These are phyloP conservation scores for Sturnus vulgaris DNA, from an alignment of 2,113 vertebrate genomes.

Conservation along the genomic window DNA sequence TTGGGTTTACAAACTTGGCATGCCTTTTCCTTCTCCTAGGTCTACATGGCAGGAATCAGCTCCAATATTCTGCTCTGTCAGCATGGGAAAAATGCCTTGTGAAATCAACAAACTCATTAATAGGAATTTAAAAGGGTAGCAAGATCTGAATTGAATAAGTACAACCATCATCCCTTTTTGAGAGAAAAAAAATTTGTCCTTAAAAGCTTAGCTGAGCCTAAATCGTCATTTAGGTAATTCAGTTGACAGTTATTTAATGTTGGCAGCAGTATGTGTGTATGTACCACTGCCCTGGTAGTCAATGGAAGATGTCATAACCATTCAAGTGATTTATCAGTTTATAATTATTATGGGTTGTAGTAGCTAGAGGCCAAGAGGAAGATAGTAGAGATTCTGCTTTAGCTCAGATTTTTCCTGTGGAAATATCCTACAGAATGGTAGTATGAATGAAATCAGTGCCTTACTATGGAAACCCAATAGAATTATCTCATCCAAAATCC, in stretches of 20 bases:
- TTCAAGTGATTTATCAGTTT: conserved; percentile 55
- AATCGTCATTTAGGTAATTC: conserved; percentile 43
- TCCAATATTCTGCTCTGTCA: background rate
- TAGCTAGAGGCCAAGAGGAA: conserved; percentile 25
- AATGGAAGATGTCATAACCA: conserved; percentile 48
- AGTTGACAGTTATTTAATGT: conserved; percentile 39
- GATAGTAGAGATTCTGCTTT: conserved; percentile 40
- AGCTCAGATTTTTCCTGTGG: conserved; percentile 30
- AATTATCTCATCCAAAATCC: conserved; percentile 1
- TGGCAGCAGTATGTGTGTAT: conserved; percentile 28
- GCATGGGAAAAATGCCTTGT: background rate
- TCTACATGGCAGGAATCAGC: background rate
- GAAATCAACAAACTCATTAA: conserved; percentile 17
- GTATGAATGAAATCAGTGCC: conserved; percentile 7
- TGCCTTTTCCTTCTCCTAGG: background rate
- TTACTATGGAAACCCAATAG: background rate
- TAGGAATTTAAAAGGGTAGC: background rate
- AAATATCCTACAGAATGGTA: background rate
- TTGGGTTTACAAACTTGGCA: background rate
- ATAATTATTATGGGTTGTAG: conserved; percentile 18
- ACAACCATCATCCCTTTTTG: background rate
- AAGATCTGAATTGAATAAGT: background rate
- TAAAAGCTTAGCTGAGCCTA: conserved; percentile 33
- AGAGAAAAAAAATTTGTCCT: background rate
- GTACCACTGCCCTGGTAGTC: conserved; percentile 36